A percentile compares a stretch with the other conserved stretches of the same genome.
Conservation (phyloP, 2,888 invertebrate genomes). For the Papilio gigon region DNA sequence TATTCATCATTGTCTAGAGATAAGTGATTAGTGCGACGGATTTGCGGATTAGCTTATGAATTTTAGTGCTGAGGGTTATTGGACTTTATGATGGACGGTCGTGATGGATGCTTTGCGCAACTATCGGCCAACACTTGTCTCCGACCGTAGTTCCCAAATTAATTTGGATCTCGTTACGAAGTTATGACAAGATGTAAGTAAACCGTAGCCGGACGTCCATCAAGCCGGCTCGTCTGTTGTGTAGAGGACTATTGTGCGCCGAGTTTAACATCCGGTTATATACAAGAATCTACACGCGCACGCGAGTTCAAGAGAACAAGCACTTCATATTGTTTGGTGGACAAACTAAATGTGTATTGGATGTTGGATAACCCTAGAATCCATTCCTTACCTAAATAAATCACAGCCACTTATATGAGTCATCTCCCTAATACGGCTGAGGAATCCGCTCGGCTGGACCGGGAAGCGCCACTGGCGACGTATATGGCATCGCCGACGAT, state of each 20-base stretch:
- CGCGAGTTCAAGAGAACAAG: too few relatives aligned
- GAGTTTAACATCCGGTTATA: not conserved
- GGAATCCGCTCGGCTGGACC: constrained; percentile 23
- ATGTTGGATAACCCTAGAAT: too few relatives aligned
- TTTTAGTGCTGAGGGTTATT: constrained; percentile 39
- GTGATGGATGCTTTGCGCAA: constrained; percentile 6
- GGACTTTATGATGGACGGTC: constrained; percentile 36
- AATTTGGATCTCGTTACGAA: constrained; percentile 21
- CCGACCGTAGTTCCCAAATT: constrained; percentile 16
- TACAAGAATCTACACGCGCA: not conserved
- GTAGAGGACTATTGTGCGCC: not conserved
- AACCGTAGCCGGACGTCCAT: constrained; percentile 30
- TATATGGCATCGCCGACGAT: constrained; percentile 28
- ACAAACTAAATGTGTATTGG: too few relatives aligned
- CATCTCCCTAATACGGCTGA: constrained; percentile 19
- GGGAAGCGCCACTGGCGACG: constrained; percentile 5
- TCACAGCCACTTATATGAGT: not conserved
- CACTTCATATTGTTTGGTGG: too few relatives aligned
- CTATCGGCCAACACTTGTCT: constrained; percentile 23
- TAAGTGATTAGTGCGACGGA: constrained; percentile 50
- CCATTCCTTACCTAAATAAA: constrained; percentile 1
- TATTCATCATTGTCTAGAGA: constrained; percentile 62
- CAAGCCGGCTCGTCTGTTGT: not conserved
- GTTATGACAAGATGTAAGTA: constrained; percentile 19
- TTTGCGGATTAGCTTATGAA: constrained; percentile 39